phyloP scores from a whole-genome alignment of 2,797 vertebrate genomes.

The Falco naumanni region DNA sequence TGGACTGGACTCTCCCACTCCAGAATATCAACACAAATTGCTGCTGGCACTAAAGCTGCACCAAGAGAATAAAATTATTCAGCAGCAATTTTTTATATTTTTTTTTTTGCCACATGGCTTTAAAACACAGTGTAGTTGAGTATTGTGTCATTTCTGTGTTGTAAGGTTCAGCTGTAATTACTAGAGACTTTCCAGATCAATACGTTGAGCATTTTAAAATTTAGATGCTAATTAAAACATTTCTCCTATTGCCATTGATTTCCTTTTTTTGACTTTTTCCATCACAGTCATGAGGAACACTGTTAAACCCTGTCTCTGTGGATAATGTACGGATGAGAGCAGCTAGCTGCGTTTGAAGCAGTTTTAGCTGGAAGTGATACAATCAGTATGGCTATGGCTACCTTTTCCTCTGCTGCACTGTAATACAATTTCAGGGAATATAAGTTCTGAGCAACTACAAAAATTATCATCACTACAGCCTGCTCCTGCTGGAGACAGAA shows the following conservation, averaged over 20 bases:
- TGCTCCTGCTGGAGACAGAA: background rate
- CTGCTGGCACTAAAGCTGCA: background rate
- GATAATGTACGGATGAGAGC: background rate
- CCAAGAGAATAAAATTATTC: background rate
- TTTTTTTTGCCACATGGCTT: background rate
- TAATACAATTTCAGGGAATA: background rate
- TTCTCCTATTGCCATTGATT: background rate
- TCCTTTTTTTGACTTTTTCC: background rate
- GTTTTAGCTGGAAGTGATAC: background rate
- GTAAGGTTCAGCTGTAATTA: background rate
- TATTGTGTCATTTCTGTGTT: background rate
- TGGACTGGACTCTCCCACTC: background rate
- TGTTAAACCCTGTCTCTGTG: background rate
- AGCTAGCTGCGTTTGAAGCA: background rate
- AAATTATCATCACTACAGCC: background rate
- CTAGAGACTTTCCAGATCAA: background rate
- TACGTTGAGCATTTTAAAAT: background rate
- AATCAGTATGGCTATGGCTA: background rate
- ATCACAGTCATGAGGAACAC: background rate
- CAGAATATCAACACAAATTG: background rate
- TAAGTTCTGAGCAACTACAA: background rate
- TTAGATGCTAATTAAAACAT: background rate
- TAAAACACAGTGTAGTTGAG: background rate
- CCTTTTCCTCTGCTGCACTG: background rate
- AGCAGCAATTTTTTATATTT: background rate